phyloP scores from a whole-genome alignment of 2,113 vertebrate species.

The Paracanthobrama guichenoti region DNA sequence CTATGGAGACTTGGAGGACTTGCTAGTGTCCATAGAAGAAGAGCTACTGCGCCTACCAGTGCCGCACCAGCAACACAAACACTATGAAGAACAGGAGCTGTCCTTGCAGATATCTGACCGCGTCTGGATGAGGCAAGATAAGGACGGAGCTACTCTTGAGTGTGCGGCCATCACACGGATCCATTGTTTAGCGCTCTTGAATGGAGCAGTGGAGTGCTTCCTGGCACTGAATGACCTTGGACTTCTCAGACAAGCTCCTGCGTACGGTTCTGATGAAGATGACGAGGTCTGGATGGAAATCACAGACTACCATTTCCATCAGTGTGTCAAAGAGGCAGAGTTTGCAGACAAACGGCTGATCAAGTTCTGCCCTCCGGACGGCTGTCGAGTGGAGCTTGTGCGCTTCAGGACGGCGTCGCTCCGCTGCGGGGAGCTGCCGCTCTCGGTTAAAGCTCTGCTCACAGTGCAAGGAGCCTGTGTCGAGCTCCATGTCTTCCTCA shows the following conservation, averaged over 20 bases:
- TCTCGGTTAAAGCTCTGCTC: constrained; percentile 85
- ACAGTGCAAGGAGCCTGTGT: constrained; percentile 92
- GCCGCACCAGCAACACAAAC: constrained; percentile 75
- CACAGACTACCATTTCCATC: constrained; percentile 82
- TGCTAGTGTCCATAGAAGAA: constrained; percentile 85
- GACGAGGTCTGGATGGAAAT: constrained; percentile 84
- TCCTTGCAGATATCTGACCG: constrained; percentile 87
- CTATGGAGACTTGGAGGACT: constrained; percentile 83
- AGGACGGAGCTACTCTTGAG: constrained; percentile 77
- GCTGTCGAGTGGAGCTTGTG: constrained; percentile 89
- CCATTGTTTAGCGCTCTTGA: constrained; percentile 89
- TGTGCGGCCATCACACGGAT: constrained; percentile 82
- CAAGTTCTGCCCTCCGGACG: constrained; percentile 85
- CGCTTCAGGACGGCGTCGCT: constrained; percentile 81
- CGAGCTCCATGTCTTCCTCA: constrained; percentile 92
- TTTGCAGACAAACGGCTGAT: constrained; percentile 82
- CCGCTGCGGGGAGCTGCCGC: constrained; percentile 80
- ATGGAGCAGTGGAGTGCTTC: constrained; percentile 83
- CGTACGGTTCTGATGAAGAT: constrained; percentile 80
- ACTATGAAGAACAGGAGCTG: constrained; percentile 91
- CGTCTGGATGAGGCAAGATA: constrained; percentile 87
- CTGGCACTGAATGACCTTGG: constrained; percentile 88
- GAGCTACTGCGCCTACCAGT: constrained; percentile 82
- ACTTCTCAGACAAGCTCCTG: constrained; percentile 78
- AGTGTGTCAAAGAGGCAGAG: constrained; percentile 81